These are phyloP conservation scores for Candidula unifasciata DNA, from an alignment of 2,888 invertebrate species.

Conservation along the genomic window DNA sequence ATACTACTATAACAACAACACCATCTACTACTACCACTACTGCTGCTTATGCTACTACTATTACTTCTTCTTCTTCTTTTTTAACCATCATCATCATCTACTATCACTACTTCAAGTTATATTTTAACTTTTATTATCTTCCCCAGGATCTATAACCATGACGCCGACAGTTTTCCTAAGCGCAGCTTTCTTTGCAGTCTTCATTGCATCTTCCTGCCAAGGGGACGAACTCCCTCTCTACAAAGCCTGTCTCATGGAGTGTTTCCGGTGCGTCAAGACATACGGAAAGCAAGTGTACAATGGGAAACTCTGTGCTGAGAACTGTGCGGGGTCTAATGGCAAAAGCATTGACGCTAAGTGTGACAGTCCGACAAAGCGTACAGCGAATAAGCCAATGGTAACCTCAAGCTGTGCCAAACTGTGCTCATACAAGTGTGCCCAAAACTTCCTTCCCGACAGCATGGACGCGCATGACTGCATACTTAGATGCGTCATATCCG, in stretches of 20 bases:
- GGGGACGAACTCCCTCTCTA: conserved; percentile 49
- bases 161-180: neutral
- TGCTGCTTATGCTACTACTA: too few species aligned
- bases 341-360: conserved; percentile 61
- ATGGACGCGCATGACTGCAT: conserved; percentile 50
- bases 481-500: conserved; percentile 45
- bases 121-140: neutral
- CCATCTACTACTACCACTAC: too few species aligned
- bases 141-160: neutral
- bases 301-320: conserved; percentile 62
- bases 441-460: neutral
- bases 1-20: too few species aligned
- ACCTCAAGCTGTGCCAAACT: neutral
- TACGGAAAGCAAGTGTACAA: conserved; percentile 64
- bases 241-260: conserved; percentile 62
- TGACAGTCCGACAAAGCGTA: conserved; percentile 32
- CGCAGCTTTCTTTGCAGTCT: neutral
- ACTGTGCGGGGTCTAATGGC: conserved; percentile 61
- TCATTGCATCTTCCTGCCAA: neutral
- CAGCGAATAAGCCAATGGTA: neutral
- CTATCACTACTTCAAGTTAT: neutral
- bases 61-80: too few species aligned
- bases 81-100: neutral
- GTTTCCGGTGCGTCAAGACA: conserved; percentile 60
- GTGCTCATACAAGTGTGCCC: conserved; percentile 24